A percentile compares a stretch with the other conserved stretches of the same genome.
phyloP scores from a whole-genome alignment of 2,888 invertebrate species.

The Escarpia spicata region DNA sequence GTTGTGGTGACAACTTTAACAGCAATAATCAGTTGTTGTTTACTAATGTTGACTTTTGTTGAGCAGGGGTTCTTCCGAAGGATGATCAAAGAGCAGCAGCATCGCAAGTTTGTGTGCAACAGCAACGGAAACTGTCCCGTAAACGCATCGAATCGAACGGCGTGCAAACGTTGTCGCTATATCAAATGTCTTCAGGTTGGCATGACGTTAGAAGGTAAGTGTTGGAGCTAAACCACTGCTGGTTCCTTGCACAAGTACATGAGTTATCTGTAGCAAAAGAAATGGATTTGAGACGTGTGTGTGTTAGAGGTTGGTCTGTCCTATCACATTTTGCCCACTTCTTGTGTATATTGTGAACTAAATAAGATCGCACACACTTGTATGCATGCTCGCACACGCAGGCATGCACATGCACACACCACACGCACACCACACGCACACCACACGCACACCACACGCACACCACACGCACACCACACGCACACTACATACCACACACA shows the following conservation, averaged over 20 bases:
- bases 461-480: too few species aligned
- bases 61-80: conserved; percentile 64
- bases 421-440: too few species aligned
- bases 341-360: too few species aligned
- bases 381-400: too few species aligned
- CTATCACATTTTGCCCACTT: too few species aligned
- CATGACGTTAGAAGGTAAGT: conserved; percentile 62
- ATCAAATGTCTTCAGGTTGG: conserved; percentile 59
- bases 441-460: too few species aligned
- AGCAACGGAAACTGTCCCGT: conserved; percentile 60
- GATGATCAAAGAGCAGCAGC: conserved; percentile 59
- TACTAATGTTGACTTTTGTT: not conserved
- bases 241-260: not conserved
- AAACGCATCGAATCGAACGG: conserved; percentile 57
- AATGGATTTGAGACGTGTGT: too few species aligned
- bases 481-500: too few species aligned
- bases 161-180: conserved; percentile 63
- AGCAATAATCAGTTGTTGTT: not conserved
- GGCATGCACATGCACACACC: too few species aligned
- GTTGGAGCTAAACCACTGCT: not conserved
- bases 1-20: too few species aligned
- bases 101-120: conserved; percentile 42
- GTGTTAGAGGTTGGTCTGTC: too few species aligned
- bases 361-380: too few species aligned
- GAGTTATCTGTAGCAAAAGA: not conserved